Base-by-base conservation (phyloP, 1,140 invertebrate species). In the Psix sp. region DNA sequence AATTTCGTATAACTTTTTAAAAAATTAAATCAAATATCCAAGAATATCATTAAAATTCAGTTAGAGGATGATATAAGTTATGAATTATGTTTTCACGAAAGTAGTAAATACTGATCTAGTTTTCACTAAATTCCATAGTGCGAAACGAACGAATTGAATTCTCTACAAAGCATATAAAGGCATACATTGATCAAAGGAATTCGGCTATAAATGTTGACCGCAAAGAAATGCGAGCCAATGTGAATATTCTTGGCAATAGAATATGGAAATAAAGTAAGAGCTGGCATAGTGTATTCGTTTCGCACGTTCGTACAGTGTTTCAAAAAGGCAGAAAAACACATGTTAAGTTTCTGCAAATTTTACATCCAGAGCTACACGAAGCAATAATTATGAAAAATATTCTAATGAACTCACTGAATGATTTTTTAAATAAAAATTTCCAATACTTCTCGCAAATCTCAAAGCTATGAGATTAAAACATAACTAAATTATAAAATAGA, bases 71-170 rank as follows among this genome's bases (percentile, higher is more conserved):
- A 5, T 11, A 13, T 13, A 35, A 29, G 26, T 4, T 5, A 24
- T 9, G 2, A 10, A 3, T 29, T 2, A 29, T 31, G 21, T 10
- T 51, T 65, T 15, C 43, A 63, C 63, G 59, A 66, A 76, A 77
- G 48, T 72, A 77, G 66, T 67, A 77, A 77, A 59, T 78, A 77
- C 71, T 48, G 33, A 38, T 51, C 60, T 62, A 52, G 45, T 40
- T 51, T 43, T 43, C 7, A 38, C 43, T 45, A 42, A 51, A 57
- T 51, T 57, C 42, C 46, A 48, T 18, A 36, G 74, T 77, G 74
- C 74, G 70, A 77, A 77, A 73, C 74, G 74, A 77, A 77, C 49
- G 46, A 73, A 57, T 54, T 46, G 9, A 49, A 67, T 46, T 49
- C 66, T 73, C 74, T 57, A 56, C 67, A 56, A 66, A 67, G 62